Evolutionary conservation across 92 coral and sea anemone genomes (phyloP), one percentile per base, ranked within the genome.

Genomic region (Phenganax stokvisi): DNA sequence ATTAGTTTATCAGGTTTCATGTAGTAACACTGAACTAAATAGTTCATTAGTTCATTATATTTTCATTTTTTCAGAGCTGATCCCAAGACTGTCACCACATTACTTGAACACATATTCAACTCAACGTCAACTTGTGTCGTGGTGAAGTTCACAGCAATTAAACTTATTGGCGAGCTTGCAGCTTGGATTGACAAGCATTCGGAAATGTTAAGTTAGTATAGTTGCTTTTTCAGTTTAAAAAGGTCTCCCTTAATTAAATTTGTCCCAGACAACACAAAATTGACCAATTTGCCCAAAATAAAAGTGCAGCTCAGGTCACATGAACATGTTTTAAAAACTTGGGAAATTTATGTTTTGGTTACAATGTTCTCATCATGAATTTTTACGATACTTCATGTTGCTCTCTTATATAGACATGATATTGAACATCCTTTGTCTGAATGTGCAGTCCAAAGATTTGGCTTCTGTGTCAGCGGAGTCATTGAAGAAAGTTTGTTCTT

Each of bases 151-250:
- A 90, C 96, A 44, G 91, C 91, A 37, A 85, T 96, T 71, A 85
- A 84, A 17, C 88, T 96, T 57, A 89, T 91, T 8, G 99, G 99
- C 16, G 99, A 92, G 81, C 89, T 96, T 10, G 91, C 96, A 13
- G 96, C 89, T 16, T 96, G 99, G 99, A 89, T 92, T 76, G 90
- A 87, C 67, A 85, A 89, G 56, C 89, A 92, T 57, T 96, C 97
- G 10, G 84, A 87, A 10, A 81, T 85, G 65, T 81, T 96, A 66
- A 96, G 99, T 96, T 17, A 28, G 70, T 25, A 0, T 25, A 64
- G 70, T 28, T 64, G 47, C 47, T 37, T 37, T 37, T 0, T 64
- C 27, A 17, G 16, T 12, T 59, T 7, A n/a, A 61, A 61, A 13
- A 5, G 67, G 28, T 25, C 15, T 2, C 25, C 8, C 25, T 17